phyloP scores from a whole-genome alignment of 2,113 vertebrate genomes.

The Apteryx mantelli region DNA sequence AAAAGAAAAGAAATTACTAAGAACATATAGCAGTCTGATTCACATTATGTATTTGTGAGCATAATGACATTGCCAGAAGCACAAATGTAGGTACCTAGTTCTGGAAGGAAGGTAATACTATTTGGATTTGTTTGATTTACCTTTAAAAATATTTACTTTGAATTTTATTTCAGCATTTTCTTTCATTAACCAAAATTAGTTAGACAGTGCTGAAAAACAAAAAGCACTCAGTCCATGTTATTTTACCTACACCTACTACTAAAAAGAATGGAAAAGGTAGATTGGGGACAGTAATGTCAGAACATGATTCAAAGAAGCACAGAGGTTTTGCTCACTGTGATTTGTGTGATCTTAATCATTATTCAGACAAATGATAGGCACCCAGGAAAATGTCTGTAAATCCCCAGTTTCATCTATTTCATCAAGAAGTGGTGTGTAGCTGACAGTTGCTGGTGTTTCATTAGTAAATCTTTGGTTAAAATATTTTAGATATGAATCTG shows the following conservation, averaged over 20 bases:
- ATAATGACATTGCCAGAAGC: background rate
- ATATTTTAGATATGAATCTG: background rate
- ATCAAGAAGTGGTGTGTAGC: background rate
- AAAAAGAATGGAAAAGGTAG: background rate
- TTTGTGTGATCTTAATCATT: background rate
- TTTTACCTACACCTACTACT: background rate
- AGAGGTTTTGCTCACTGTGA: background rate
- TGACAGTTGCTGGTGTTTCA: background rate
- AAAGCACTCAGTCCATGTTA: background rate
- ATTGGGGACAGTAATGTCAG: background rate
- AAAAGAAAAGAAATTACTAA: background rate
- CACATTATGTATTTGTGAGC: background rate
- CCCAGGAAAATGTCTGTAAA: background rate
- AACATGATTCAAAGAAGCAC: background rate
- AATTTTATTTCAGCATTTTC: background rate
- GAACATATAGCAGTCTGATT: background rate
- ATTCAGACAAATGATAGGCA: background rate
- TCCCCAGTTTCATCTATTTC: background rate
- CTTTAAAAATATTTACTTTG: background rate
- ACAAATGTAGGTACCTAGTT: background rate
- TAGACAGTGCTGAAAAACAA: background rate
- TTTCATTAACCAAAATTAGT: background rate
- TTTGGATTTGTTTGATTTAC: background rate
- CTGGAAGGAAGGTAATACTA: background rate
- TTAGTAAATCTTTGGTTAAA: slow-evolving; percentile 10